phyloP scores from a whole-genome alignment of 23 tunicate species.

The Halocynthia aurantium region DNA sequence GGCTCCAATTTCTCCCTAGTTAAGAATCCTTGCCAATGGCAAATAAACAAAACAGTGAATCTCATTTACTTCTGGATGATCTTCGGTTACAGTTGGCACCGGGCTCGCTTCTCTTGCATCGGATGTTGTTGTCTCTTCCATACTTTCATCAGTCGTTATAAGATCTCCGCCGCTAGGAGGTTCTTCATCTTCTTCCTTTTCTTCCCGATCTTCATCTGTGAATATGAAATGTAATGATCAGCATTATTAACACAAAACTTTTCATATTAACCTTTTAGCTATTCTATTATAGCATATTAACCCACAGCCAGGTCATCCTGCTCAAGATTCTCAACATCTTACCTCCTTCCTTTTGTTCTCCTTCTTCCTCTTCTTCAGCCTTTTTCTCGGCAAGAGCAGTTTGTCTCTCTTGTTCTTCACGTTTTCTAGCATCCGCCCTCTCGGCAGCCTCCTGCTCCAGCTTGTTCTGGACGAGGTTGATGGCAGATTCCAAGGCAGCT shows the following conservation, averaged over 20 bases:
- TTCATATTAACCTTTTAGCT: no score
- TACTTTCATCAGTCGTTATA: constrained; percentile 13
- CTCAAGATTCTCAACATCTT: not conserved
- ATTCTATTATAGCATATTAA: no score
- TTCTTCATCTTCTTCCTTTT: constrained; percentile 16
- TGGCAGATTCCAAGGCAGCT: constrained; percentile 65
- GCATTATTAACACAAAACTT: no score
- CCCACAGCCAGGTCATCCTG: no score
- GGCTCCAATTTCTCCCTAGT: no score
- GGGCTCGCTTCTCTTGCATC: constrained; percentile 58
- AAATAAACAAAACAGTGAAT: not conserved
- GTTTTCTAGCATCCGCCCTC: constrained; percentile 48
- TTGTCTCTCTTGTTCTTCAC: constrained; percentile 35
- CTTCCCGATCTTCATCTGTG: constrained; percentile 21
- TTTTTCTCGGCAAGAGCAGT: constrained; percentile 16
- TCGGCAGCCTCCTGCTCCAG: constrained; percentile 82
- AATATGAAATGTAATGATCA: not conserved
- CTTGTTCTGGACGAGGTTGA: constrained; percentile 63
- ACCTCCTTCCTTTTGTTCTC: not conserved
- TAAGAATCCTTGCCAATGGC: no score
- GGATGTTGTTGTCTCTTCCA: constrained; percentile 21
- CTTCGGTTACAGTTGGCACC: constrained; percentile 71
- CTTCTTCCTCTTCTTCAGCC: constrained; percentile 7
- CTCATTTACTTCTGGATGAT: constrained; percentile 58
- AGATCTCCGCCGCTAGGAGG: constrained; percentile 19